Percentiles rank a stretch among this genome's conserved stretches.
Evolutionary conservation across 2,113 vertebrate genomes (phyloP).

Genomic region (Phodopus roborovskii): DNA sequence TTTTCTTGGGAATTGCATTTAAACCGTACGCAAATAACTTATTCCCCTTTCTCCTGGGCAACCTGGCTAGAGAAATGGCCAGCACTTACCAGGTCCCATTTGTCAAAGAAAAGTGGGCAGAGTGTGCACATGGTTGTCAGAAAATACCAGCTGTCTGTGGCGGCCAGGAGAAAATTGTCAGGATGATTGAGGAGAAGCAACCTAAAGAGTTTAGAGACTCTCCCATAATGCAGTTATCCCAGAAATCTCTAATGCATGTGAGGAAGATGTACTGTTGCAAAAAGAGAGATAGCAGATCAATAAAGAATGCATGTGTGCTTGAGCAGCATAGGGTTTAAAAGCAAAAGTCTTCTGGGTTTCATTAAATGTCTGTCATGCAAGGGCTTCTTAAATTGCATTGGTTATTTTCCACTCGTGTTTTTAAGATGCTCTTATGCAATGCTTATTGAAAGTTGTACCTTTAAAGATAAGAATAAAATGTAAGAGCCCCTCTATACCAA

Average conservation of each 20-base stretch:
- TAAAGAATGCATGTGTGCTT: background rate
- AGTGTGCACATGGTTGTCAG: background rate
- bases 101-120: background rate
- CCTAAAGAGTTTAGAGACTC: background rate
- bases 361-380: background rate
- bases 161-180: background rate
- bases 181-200: background rate
- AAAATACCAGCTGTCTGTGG: background rate
- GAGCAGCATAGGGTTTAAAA: background rate
- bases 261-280: background rate
- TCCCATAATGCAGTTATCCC: background rate
- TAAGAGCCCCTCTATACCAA: background rate
- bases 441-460: conserved; percentile 1
- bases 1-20: background rate
- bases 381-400: background rate
- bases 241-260: background rate
- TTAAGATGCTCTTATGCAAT: background rate
- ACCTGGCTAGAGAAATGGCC: background rate
- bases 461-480: conserved; percentile 34
- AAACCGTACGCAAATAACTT: background rate
- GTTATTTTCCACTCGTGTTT: conserved; percentile 32
- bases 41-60: background rate
- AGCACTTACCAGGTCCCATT: background rate
- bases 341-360: background rate
- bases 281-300: background rate